phyloP scores from a whole-genome alignment of 1,140 invertebrate species.

The Papilio machaon region DNA sequence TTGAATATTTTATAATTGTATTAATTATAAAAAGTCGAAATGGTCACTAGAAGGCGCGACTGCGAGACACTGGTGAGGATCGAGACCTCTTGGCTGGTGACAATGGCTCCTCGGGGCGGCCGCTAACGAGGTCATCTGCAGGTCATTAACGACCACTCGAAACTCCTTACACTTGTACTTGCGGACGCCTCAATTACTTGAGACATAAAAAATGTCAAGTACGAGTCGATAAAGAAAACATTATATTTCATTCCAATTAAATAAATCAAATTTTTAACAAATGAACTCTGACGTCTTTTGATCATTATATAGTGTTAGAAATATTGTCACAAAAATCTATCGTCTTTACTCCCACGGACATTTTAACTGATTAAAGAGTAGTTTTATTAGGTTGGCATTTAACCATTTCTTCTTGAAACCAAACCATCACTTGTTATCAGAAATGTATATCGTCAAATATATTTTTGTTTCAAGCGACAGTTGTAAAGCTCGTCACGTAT shows the following conservation, averaged over 20 bases:
- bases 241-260: constrained; percentile 11
- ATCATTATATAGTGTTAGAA: not conserved
- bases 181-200: constrained; percentile 30
- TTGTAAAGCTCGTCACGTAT: constrained; percentile 5
- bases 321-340: not conserved
- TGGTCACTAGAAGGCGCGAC: not conserved
- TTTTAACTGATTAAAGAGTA: too few relatives aligned
- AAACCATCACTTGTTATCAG: not conserved
- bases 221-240: not conserved
- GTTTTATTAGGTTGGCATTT: too few relatives aligned
- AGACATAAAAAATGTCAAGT: constrained; percentile 7
- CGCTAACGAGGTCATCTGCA: constrained; percentile 67
- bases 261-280: not conserved
- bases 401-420: too few relatives aligned
- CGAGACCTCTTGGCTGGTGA: constrained; percentile 61
- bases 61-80: constrained; percentile 50
- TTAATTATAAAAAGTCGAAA: constrained; percentile 35
- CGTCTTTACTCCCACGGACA: too few relatives aligned
- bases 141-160: constrained; percentile 69
- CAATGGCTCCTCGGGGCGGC: constrained; percentile 51
- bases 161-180: constrained; percentile 33
- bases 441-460: not conserved
- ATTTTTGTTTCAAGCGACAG: not conserved
- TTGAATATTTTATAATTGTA: constrained; percentile 17
- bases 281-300: not conserved